Evolutionary conservation across 2,888 invertebrate species (phyloP).

Genomic region (Trimorus sp.): DNA sequence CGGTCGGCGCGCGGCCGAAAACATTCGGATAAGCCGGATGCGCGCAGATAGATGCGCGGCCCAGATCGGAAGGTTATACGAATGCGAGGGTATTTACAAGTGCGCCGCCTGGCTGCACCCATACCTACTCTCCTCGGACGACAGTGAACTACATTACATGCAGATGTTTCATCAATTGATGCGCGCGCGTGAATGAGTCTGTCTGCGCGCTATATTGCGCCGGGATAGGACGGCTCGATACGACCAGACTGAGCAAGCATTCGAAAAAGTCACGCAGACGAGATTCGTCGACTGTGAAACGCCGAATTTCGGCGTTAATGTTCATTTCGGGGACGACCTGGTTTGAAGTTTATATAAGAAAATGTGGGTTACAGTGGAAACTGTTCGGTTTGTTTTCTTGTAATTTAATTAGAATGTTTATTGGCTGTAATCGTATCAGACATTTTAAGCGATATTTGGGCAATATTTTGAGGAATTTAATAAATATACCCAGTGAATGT

Average conservation of each 20-base stretch:
- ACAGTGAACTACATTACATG: conserved; percentile 49
- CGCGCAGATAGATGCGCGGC: conserved; percentile 64
- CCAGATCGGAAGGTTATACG: conserved; percentile 70
- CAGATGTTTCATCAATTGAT: conserved; percentile 56
- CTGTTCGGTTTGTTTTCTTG: too few relatives aligned
- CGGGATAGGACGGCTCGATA: conserved; percentile 1
- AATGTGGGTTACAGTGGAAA: too few relatives aligned
- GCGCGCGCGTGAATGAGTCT: conserved; percentile 37
- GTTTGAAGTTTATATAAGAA: too few relatives aligned
- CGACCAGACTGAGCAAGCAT: conserved; percentile 21
- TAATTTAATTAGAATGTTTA: too few relatives aligned
- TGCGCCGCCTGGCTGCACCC: conserved; percentile 67
- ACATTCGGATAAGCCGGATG: not conserved
- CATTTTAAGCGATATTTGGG: too few relatives aligned
- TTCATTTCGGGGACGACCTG: too few relatives aligned
- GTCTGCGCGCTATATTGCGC: conserved; percentile 22
- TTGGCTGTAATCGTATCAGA: too few relatives aligned
- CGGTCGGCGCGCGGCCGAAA: not conserved
- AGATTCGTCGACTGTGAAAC: not conserved
- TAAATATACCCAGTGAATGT: too few relatives aligned
- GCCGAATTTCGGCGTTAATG: too few relatives aligned
- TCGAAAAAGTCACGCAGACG: not conserved
- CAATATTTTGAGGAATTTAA: too few relatives aligned
- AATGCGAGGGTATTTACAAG: conserved; percentile 61
- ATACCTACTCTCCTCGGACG: conserved; percentile 68